Conservation (phyloP, 2,113 vertebrate species). For the Taurulus bubalis region DNA sequence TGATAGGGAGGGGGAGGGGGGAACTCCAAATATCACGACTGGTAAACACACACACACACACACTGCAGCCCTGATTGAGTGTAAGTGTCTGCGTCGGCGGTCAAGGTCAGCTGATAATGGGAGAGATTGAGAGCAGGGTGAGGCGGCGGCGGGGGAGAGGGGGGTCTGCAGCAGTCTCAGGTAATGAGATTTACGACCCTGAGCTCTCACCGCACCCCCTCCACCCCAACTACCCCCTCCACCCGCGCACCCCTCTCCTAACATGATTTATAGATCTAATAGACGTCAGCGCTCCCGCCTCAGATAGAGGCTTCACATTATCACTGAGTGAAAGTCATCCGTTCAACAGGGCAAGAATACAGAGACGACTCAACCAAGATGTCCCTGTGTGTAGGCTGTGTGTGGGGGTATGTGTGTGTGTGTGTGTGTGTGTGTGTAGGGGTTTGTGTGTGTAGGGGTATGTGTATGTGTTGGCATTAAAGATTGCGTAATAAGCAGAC, state of each 20-base stretch:
- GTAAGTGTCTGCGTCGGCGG: constrained; percentile 76
- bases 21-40: constrained; percentile 48
- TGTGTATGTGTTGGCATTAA: not conserved
- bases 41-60: constrained; percentile 46
- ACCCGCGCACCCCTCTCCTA: constrained; percentile 53
- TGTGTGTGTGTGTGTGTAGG: no score
- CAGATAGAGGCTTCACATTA: constrained; percentile 76
- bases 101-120: constrained; percentile 84
- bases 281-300: constrained; percentile 68
- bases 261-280: constrained; percentile 83
- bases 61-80: constrained; percentile 75
- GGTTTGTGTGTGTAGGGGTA: not conserved
- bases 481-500: not conserved
- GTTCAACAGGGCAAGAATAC: constrained; percentile 59
- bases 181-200: constrained; percentile 85
- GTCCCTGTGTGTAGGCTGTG: not conserved
- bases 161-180: constrained; percentile 71
- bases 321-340: constrained; percentile 68
- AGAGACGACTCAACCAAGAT: constrained; percentile 45
- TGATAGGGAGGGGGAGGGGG: not conserved
- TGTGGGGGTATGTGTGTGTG: not conserved
- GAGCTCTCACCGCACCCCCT: constrained; percentile 61
- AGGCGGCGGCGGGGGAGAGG: constrained; percentile 35
- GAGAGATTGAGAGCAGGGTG: constrained; percentile 79
- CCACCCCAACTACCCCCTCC: not conserved